These are phyloP conservation scores for Anableps anableps DNA, from an alignment of 2,797 vertebrate genomes.

Conservation along the genomic window DNA sequence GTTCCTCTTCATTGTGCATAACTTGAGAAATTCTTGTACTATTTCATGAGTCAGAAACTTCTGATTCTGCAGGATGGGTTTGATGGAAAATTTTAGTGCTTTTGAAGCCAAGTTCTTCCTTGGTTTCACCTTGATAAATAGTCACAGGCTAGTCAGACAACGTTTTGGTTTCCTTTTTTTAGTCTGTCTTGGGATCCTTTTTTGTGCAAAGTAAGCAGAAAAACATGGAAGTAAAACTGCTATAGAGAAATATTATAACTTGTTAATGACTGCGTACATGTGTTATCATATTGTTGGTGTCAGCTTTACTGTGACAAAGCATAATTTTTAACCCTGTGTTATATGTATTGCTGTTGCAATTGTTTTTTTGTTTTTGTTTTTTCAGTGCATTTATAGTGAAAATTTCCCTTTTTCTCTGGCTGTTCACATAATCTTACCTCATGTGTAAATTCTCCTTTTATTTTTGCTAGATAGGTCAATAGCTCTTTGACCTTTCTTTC, in stretches of 20 bases:
- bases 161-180: background rate
- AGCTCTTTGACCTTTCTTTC: constrained; percentile 57
- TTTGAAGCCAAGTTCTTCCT: background rate
- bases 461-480: constrained; percentile 41
- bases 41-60: background rate
- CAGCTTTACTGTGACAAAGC: constrained; percentile 31
- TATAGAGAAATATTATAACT: background rate
- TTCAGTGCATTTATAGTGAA: constrained; percentile 22
- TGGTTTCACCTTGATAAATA: background rate
- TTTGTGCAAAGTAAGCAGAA: background rate
- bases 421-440: constrained; percentile 18
- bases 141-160: background rate
- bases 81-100: background rate
- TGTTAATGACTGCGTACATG: background rate
- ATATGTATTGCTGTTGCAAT: constrained; percentile 2
- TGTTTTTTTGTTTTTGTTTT: too few relatives aligned
- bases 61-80: background rate
- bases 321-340: constrained; percentile 38
- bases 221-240: background rate
- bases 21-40: background rate
- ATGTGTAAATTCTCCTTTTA: constrained; percentile 10
- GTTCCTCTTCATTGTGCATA: background rate
- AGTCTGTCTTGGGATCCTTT: background rate
- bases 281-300: background rate
- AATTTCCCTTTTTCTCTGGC: constrained; percentile 22